Evolutionary conservation across 2,888 invertebrate genomes (phyloP).

Genomic region (Polydrusus pterygomalis): DNA sequence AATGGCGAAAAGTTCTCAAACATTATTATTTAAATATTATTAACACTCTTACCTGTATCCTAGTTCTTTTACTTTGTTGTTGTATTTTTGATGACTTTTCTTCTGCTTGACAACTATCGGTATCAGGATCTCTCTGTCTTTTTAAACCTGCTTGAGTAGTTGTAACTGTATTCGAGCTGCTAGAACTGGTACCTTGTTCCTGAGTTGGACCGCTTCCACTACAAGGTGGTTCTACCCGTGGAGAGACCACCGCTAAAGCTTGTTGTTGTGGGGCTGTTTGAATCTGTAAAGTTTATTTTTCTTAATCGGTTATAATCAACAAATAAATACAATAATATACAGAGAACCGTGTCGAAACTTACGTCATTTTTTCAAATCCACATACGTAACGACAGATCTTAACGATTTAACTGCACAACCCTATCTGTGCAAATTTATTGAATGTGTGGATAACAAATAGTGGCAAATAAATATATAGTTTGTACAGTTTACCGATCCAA

Average conservation of each 20-base stretch:
- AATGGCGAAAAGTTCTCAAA: too few relatives aligned
- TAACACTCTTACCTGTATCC: conserved; percentile 72
- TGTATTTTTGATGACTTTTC: conserved; percentile 71
- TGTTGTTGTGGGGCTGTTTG: conserved; percentile 73
- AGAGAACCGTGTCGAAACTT: too few relatives aligned
- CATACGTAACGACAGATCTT: too few relatives aligned
- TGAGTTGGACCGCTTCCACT: conserved; percentile 66
- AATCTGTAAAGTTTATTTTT: conserved; percentile 60
- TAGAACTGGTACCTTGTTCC: conserved; percentile 69
- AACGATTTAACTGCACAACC: too few relatives aligned
- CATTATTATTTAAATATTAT: neutral
- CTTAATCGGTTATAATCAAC: conserved; percentile 45
- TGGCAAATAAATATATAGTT: too few relatives aligned
- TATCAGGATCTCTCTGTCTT: conserved; percentile 76
- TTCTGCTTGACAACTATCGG: conserved; percentile 73
- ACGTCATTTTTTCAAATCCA: too few relatives aligned
- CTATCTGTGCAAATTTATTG: too few relatives aligned
- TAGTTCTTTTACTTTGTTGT: conserved; percentile 74
- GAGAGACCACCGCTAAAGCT: conserved; percentile 82
- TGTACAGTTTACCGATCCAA: too few relatives aligned
- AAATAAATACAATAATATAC: neutral
- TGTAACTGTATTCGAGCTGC: conserved; percentile 80
- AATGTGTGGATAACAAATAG: too few relatives aligned
- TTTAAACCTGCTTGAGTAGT: conserved; percentile 80
- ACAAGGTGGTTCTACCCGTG: conserved; percentile 80